Evolutionary conservation across 2,888 invertebrate species (phyloP), one percentile per base, ranked within the genome.

Genomic region (Pristionchus japonicus): DNA sequence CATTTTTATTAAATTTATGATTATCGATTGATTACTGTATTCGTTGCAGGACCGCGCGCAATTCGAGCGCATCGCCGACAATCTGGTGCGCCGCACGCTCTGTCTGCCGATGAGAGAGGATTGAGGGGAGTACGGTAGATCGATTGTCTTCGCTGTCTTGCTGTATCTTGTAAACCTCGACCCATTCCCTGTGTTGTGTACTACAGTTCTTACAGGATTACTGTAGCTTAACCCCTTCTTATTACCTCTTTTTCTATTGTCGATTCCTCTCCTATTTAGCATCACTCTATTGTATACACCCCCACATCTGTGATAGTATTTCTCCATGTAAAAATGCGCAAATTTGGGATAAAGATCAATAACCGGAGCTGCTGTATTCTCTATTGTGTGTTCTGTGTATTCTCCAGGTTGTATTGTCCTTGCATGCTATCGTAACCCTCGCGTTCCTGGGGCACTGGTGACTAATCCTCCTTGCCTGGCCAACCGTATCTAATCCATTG

Each of bases 61-160:
- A 95, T 99, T 99, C 95, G 97, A 98, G 94, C 96, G 96, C 95
- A 97, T 98, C 93, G 98, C 99, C 6, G 97, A 97, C 95, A 96
- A 96, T 94, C 96, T 98, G 92, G 99, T 99, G 40, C 43, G 86
- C 7, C 67, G 86, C 31, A 86, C 86, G 67, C 86, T 86, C 15
- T 86, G 86, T 34, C 86, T 86, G 70, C 86, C 86, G 47, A 31
- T 70, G 49, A 86, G 86, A 52, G 86, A 86, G 47, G 86, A 67
- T 43, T 77, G 43, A 47, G n/a, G 40, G 37, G 43, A 77, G 70
- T 77, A 77, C 77, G 40, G 77, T 77, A 47, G 2, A 3, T 34
- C 34, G 6, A 34, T 31, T 64, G 57, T 64, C 31, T 9, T 34
- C 17, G 31, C 64, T 13, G 4, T 9, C 31, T 31, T 4, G 17